These are phyloP conservation scores for Rachycentron canadum DNA, from an alignment of 2,797 vertebrate genomes.

Conservation along the genomic window DNA sequence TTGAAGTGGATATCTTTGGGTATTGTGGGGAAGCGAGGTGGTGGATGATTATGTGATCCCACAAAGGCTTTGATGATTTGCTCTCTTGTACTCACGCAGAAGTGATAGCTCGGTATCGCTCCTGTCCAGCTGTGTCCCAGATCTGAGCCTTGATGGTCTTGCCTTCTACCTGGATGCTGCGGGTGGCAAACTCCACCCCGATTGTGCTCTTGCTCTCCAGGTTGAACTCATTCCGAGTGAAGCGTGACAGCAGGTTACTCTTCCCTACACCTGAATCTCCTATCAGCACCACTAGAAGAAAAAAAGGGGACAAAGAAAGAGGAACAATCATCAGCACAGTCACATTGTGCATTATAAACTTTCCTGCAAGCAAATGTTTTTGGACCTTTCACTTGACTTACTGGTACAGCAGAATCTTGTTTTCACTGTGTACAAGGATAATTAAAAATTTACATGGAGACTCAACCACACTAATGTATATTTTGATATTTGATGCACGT, in stretches of 20 bases:
- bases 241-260: conserved; percentile 92
- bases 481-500: neutral
- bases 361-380: neutral
- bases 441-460: neutral
- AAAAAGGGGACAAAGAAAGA: neutral
- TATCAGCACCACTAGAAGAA: conserved; percentile 88
- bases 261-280: conserved; percentile 93
- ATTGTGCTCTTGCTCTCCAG: conserved; percentile 94
- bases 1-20: neutral
- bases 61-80: neutral
- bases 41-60: neutral
- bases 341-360: neutral
- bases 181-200: conserved; percentile 92
- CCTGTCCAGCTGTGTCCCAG: conserved; percentile 91
- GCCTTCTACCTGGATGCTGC: conserved; percentile 92
- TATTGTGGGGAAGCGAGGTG: neutral
- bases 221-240: conserved; percentile 93
- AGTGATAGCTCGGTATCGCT: conserved; percentile 92
- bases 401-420: neutral
- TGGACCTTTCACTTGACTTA: neutral
- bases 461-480: neutral
- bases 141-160: conserved; percentile 93
- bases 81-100: conserved; percentile 86
- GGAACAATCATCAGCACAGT: neutral
- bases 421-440: neutral